Evolutionary conservation across 2,797 vertebrate species (phyloP).

Genomic region (Gobio occitaniae): DNA sequence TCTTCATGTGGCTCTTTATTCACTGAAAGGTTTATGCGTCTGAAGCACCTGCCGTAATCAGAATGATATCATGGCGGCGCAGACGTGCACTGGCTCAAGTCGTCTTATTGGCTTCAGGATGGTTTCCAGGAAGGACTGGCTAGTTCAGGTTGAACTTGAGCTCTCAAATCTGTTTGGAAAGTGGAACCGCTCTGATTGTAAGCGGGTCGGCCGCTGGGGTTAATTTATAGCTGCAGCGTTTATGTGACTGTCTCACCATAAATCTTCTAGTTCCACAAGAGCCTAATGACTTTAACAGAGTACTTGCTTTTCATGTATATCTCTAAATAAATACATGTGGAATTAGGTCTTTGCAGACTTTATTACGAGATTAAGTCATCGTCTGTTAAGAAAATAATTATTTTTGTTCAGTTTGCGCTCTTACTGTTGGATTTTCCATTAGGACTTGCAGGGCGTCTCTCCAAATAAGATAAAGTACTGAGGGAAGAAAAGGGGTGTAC

Average conservation of each 20-base stretch:
- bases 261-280: constrained; percentile 58
- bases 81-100: constrained; percentile 38
- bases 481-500: background rate
- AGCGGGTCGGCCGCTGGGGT: constrained; percentile 44
- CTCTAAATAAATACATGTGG: constrained; percentile 42
- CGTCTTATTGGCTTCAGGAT: background rate
- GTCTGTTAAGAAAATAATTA: constrained; percentile 39
- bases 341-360: constrained; percentile 44
- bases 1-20: constrained; percentile 14
- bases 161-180: constrained; percentile 58
- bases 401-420: constrained; percentile 25
- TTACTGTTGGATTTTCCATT: constrained; percentile 42
- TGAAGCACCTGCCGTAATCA: constrained; percentile 27
- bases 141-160: constrained; percentile 41
- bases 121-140: constrained; percentile 21
- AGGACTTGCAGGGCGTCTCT: background rate
- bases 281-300: constrained; percentile 65
- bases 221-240: constrained; percentile 64
- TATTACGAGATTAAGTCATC: constrained; percentile 51
- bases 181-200: constrained; percentile 44
- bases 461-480: background rate
- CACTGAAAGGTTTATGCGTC: constrained; percentile 23
- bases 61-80: background rate
- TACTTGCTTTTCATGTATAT: constrained; percentile 46
- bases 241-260: constrained; percentile 61